A percentile compares a stretch with the other conserved stretches of the same genome.
Conservation (phyloP, 2,888 invertebrate genomes). For the Anthoptus insignis region DNA sequence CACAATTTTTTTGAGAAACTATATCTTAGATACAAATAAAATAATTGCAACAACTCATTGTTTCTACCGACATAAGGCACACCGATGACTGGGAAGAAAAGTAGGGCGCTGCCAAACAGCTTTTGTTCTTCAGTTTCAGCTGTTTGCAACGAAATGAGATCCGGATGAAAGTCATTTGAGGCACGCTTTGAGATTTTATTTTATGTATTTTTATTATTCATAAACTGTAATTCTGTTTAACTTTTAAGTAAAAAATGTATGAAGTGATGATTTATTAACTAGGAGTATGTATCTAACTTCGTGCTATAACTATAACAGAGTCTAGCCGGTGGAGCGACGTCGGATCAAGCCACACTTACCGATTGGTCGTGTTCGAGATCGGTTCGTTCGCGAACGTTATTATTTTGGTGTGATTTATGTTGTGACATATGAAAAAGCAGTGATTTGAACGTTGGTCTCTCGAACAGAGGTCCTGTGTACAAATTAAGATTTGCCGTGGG, state of each 20-base stretch:
- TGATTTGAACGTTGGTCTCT: no score
- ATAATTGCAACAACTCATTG: slow-evolving; percentile 14
- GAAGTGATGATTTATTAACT: background rate
- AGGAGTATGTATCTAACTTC: no score
- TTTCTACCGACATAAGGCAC: slow-evolving; percentile 18
- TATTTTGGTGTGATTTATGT: no score
- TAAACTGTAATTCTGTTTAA: slow-evolving; percentile 1
- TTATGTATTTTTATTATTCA: slow-evolving; percentile 15
- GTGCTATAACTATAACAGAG: no score
- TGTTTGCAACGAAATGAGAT: slow-evolving; percentile 36
- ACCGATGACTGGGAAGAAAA: slow-evolving; percentile 33
- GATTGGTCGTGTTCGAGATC: no score
- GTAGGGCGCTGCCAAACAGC: slow-evolving; percentile 44
- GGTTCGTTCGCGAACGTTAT: no score
- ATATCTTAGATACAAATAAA: slow-evolving; percentile 4
- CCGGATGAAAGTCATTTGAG: slow-evolving; percentile 38
- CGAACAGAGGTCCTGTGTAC: no score
- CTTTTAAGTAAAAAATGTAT: background rate
- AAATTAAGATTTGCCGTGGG: no score
- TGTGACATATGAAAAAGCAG: no score
- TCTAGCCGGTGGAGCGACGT: no score
- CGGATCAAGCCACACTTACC: no score
- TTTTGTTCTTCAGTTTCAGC: slow-evolving; percentile 43
- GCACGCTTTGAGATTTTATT: slow-evolving; percentile 19
- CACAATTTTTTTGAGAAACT: background rate